Percentiles rank a stretch among this genome's conserved stretches.
phyloP scores from a whole-genome alignment of 2,797 vertebrate species.

The Denticeps clupeoides region DNA sequence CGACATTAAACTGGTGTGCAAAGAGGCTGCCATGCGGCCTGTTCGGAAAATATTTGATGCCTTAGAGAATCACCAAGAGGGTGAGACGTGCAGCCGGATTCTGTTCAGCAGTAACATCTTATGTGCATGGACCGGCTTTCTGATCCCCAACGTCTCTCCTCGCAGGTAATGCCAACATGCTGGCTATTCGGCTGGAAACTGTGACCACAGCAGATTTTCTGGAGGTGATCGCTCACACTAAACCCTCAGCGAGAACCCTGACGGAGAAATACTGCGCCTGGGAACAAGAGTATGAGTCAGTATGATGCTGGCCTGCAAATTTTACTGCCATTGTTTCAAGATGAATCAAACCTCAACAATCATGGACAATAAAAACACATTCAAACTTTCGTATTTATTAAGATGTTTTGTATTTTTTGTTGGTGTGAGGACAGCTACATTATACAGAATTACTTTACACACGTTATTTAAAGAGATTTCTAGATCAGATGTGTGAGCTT shows the following conservation, averaged over 20 bases:
- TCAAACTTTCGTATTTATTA: too few species aligned
- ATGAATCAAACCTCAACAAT: too few species aligned
- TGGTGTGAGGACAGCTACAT: too few species aligned
- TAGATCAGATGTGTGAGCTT: too few species aligned
- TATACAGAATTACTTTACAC: too few species aligned
- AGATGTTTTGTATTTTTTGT: too few species aligned
- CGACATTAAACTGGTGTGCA: constrained; percentile 84
- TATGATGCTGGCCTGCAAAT: constrained; percentile 35
- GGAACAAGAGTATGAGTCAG: constrained; percentile 78
- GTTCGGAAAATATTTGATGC: constrained; percentile 81
- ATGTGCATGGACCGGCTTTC: background rate
- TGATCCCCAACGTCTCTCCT: constrained; percentile 8
- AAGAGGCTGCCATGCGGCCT: constrained; percentile 89
- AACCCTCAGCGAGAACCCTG: constrained; percentile 75
- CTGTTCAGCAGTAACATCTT: too few species aligned
- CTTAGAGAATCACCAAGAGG: constrained; percentile 71
- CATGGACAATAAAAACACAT: too few species aligned
- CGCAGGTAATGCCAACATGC: constrained; percentile 51
- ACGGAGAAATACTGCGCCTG: constrained; percentile 71
- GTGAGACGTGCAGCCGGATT: constrained; percentile 53
- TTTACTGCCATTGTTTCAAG: too few species aligned
- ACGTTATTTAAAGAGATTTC: too few species aligned
- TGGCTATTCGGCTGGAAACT: constrained; percentile 63
- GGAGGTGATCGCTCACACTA: constrained; percentile 78
- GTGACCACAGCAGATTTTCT: constrained; percentile 78